Evolutionary conservation across 2,888 invertebrate genomes (phyloP).

Genomic region (Cremastinae sp.): DNA sequence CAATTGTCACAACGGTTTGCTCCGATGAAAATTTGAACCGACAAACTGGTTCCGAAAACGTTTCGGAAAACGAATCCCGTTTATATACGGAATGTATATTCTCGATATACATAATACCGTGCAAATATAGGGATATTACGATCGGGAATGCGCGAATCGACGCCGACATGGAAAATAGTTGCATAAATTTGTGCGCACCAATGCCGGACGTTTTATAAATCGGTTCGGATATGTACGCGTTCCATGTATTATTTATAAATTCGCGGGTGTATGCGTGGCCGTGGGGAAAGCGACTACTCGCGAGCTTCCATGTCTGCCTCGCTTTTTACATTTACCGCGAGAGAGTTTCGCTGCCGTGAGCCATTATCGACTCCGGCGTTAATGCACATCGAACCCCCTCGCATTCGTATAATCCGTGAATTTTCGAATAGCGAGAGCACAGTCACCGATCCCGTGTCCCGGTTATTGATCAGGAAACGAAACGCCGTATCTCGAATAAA

Average conservation of each 20-base stretch:
- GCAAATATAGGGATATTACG: conserved; percentile 54
- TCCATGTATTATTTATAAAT: conserved; percentile 8
- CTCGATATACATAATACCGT: conserved; percentile 54
- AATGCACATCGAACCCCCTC: conserved; percentile 64
- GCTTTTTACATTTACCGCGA: conserved; percentile 22
- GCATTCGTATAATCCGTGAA: conserved; percentile 70
- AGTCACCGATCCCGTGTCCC: not conserved
- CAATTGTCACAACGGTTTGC: conserved; percentile 48
- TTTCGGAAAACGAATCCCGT: conserved; percentile 57
- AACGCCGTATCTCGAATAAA: no score
- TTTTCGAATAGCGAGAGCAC: conserved; percentile 60
- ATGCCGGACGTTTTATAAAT: conserved; percentile 55
- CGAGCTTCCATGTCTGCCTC: not conserved
- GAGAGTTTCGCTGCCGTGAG: conserved; percentile 42
- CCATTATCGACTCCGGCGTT: conserved; percentile 69
- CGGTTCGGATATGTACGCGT: conserved; percentile 19
- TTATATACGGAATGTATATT: conserved; percentile 28
- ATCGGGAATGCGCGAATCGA: conserved; percentile 16
- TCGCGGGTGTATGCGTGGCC: conserved; percentile 1
- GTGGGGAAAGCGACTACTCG: not conserved
- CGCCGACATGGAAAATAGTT: conserved; percentile 46
- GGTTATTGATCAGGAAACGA: conserved; percentile 11
- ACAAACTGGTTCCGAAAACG: conserved; percentile 52
- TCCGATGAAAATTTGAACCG: conserved; percentile 58
- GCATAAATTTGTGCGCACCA: conserved; percentile 43